A percentile compares a stretch with the other conserved stretches of the same genome.
These are phyloP conservation scores for Ciconia nigra DNA, from an alignment of 2,797 vertebrate genomes.

Conservation along the genomic window DNA sequence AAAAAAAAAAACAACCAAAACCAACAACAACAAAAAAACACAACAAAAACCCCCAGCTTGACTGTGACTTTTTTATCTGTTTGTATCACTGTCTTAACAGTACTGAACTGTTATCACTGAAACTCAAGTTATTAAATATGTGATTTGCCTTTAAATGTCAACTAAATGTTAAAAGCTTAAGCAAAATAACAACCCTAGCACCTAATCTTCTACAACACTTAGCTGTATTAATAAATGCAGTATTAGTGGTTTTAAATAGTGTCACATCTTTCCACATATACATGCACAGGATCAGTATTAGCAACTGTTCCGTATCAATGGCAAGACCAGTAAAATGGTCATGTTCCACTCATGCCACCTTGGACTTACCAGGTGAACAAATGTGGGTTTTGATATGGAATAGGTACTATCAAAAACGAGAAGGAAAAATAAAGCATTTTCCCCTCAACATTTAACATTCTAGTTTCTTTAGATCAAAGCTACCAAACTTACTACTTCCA, in stretches of 20 bases:
- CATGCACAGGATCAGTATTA: not conserved
- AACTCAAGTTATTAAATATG: not conserved
- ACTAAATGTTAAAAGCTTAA: not conserved
- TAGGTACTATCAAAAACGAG: not conserved
- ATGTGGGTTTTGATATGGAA: not conserved
- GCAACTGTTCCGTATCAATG: not conserved
- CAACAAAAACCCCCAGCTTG: not conserved
- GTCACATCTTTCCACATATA: not conserved
- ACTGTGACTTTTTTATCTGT: not conserved
- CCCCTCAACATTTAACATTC: not conserved
- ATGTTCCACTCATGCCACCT: not conserved
- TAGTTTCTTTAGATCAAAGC: not conserved
- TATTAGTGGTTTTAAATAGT: not conserved
- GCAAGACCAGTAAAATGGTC: not conserved
- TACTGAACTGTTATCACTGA: not conserved
- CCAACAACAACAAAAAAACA: not conserved
- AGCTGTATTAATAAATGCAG: not conserved
- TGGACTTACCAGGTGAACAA: not conserved
- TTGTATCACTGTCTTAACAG: not conserved
- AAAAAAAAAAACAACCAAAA: not conserved
- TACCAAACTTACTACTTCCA: not conserved
- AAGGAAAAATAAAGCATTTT: not conserved
- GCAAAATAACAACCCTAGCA: not conserved
- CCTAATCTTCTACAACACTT: not conserved
- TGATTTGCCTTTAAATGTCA: constrained; percentile 27